Evolutionary conservation across 2,888 invertebrate species (phyloP), one percentile per base, ranked within the genome.

Genomic region (Phania funesta): DNA sequence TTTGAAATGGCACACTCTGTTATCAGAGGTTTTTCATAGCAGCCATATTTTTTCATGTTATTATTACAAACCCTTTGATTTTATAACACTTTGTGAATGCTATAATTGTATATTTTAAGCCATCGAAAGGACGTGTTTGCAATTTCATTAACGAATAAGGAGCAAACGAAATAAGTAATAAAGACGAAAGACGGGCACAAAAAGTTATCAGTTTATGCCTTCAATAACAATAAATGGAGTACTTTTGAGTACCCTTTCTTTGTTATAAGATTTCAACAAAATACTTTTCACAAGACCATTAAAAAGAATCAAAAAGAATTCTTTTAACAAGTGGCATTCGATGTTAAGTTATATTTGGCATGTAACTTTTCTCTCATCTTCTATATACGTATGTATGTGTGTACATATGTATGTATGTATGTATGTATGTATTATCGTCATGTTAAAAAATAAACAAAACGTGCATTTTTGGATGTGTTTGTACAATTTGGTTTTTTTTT

Each of bases 171-270:
- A n/a, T n/a, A n/a, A 64, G 11, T 11, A 48, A 20, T 0, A 0
- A 22, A 54, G 46, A 5, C 16, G 3, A 0, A 38, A 56, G 56
- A 35, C 3, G 5, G n/a, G n/a, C 20, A 71, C 26, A 65, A 64
- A 24, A n/a, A 60, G 24, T 50, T 67, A 75, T 67, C 58, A 75
- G 38, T 67, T 65, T 67, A 58, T 50, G 29, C 18, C 20, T 50
- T 44, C 29, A 41, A 41, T 20, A 67, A 41, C 9, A 50, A 58
- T 58, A 58, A 67, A 58, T 48, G 58, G 6, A 65, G 38, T 29
- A 22, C 35, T 11, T 52, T 41, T 62, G 41, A 68, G 4, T 38
- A n/a, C 35, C 1, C 26, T 38, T 38, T 38, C 35, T 38, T 38
- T 38, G 13, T 11, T n/a, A n/a, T n/a, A n/a, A 38, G 4, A 9